A percentile compares a stretch with the other conserved stretches of the same genome.
These are phyloP conservation scores for Corythaeola cristata DNA, from an alignment of 2,113 vertebrate species.

Conservation along the genomic window DNA sequence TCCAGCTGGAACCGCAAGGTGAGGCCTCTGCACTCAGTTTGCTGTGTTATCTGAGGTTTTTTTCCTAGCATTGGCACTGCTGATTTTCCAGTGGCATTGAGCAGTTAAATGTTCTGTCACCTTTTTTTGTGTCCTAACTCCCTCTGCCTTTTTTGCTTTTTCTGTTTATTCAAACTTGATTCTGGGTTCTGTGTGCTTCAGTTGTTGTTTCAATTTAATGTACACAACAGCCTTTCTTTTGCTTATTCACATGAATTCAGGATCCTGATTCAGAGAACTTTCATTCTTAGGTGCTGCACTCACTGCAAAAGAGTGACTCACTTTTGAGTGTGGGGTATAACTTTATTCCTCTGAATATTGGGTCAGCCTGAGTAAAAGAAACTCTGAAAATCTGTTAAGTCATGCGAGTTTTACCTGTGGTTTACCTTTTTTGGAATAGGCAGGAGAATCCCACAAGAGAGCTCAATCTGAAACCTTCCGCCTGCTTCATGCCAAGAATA, in stretches of 20 bases:
- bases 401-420: not conserved
- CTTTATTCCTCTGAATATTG: not conserved
- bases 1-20: slow-evolving; percentile 99
- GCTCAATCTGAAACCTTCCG: slow-evolving; percentile 85
- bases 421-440: slow-evolving; percentile 63
- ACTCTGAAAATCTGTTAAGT: not conserved
- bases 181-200: not conserved
- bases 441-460: slow-evolving; percentile 72
- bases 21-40: not conserved
- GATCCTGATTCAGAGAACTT: not conserved
- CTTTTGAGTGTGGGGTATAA: not conserved
- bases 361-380: not conserved
- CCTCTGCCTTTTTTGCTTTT: not conserved
- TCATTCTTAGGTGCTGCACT: not conserved
- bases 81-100: not conserved
- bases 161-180: not conserved
- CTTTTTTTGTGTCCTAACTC: not conserved
- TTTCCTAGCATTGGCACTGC: not conserved
- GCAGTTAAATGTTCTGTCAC: not conserved
- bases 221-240: not conserved
- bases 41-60: not conserved
- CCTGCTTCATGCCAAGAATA: slow-evolving; percentile 93
- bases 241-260: not conserved
- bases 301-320: not conserved
- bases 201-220: not conserved